phyloP scores from a whole-genome alignment of 2,888 invertebrate species.

The Blomia tropicalis region DNA sequence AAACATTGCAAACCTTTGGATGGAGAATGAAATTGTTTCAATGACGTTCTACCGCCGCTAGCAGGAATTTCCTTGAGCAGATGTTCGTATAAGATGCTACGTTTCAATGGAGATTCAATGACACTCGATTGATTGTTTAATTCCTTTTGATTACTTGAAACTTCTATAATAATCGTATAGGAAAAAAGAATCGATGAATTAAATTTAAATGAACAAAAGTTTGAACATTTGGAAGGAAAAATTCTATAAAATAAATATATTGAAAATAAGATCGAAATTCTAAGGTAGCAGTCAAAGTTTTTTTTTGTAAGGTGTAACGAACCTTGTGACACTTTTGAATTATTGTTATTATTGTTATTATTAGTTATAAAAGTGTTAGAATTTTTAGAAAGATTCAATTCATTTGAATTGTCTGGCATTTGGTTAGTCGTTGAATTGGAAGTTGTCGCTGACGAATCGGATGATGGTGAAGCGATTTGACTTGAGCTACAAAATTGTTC shows the following conservation, averaged over 20 bases:
- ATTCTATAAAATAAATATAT: neutral
- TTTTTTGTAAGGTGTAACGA: neutral
- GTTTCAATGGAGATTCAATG: neutral
- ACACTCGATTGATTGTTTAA: neutral
- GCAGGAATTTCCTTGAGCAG: conserved; percentile 4
- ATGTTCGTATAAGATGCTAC: conserved; percentile 6
- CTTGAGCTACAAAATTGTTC: conserved; percentile 9
- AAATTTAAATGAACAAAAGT: neutral
- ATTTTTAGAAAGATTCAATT: neutral
- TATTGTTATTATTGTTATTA: neutral
- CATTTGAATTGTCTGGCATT: neutral
- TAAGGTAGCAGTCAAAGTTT: neutral
- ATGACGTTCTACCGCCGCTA: no score
- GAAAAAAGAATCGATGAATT: neutral
- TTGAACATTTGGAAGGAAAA: neutral
- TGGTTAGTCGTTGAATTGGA: neutral
- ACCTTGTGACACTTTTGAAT: conserved; percentile 4
- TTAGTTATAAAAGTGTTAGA: neutral
- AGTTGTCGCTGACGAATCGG: neutral
- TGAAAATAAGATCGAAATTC: neutral
- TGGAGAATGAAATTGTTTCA: no score
- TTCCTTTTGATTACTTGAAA: no score
- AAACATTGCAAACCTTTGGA: neutral
- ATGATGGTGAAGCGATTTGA: neutral
- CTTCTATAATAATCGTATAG: neutral